These are phyloP conservation scores for Myotis findleyi DNA, from an alignment of 2,797 vertebrate genomes.

Conservation along the genomic window DNA sequence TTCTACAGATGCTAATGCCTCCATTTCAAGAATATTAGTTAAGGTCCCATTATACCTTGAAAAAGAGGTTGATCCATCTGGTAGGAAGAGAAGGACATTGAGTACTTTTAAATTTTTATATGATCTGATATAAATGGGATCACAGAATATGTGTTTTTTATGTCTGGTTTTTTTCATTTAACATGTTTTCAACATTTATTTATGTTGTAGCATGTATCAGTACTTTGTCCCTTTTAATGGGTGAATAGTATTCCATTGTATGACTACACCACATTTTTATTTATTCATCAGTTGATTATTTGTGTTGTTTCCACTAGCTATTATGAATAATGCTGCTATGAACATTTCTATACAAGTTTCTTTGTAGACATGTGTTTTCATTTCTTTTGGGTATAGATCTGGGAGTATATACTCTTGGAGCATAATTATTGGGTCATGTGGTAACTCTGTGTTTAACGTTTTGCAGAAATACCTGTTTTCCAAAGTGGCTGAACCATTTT, in stretches of 20 bases:
- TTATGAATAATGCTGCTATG: not conserved
- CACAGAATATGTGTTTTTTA: constrained; percentile 15
- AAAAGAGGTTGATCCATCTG: not conserved
- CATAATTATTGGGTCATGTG: not conserved
- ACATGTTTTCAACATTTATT: not conserved
- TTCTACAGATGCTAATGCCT: not conserved
- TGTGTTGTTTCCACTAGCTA: constrained; percentile 2
- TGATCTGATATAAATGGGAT: not conserved
- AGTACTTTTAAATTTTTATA: not conserved
- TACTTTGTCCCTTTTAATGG: constrained; percentile 19
- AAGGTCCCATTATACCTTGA: not conserved
- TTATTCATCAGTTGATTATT: not conserved
- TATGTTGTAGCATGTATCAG: not conserved
- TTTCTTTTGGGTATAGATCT: not conserved
- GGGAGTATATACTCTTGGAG: not conserved
- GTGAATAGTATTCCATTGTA: not conserved
- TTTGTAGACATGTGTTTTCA: not conserved
- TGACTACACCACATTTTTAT: constrained; percentile 24
- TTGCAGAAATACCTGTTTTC: constrained; percentile 29
- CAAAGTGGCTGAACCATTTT: not conserved
- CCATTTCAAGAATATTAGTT: not conserved
- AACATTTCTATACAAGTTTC: constrained; percentile 3
- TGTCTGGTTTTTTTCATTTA: constrained; percentile 43
- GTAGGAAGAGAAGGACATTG: not conserved
- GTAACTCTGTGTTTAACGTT: constrained; percentile 27